These are phyloP conservation scores for Octodon degus DNA, from an alignment of 2,113 vertebrate genomes.

Conservation along the genomic window DNA sequence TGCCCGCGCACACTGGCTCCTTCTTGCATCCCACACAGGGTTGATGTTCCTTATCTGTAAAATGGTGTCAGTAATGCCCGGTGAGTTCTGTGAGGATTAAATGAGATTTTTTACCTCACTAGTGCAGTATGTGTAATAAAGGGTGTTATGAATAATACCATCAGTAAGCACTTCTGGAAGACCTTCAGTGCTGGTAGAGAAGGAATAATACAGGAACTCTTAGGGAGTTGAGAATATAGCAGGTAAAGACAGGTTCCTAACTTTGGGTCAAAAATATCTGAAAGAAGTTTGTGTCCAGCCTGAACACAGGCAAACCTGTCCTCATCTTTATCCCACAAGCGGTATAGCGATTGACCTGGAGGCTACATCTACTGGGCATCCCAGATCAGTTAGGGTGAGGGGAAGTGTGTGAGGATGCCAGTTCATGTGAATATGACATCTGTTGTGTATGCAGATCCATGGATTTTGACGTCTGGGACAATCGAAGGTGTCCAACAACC, in stretches of 20 bases:
- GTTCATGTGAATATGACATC: not conserved
- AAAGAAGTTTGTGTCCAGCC: not conserved
- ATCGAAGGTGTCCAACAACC: not conserved
- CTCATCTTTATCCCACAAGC: not conserved
- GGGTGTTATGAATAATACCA: slow-evolving; percentile 1
- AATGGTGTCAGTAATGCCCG: not conserved
- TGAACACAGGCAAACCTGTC: not conserved
- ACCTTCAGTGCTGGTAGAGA: not conserved
- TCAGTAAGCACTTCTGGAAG: not conserved
- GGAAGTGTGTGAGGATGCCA: not conserved
- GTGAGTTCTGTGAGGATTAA: slow-evolving; percentile 4
- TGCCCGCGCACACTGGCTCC: not conserved
- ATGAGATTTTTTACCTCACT: slow-evolving; percentile 9
- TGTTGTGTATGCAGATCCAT: not conserved
- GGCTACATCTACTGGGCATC: not conserved
- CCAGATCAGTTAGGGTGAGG: not conserved
- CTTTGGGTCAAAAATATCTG: not conserved
- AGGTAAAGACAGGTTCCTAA: not conserved
- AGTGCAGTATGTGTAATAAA: not conserved
- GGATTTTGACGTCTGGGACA: not conserved
- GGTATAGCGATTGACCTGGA: not conserved
- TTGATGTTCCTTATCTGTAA: not conserved
- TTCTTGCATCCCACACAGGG: not conserved
- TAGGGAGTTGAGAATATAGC: not conserved
- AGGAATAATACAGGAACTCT: not conserved